These are phyloP conservation scores for Hassar affinis DNA, from an alignment of 2,113 vertebrate species.

Conservation along the genomic window DNA sequence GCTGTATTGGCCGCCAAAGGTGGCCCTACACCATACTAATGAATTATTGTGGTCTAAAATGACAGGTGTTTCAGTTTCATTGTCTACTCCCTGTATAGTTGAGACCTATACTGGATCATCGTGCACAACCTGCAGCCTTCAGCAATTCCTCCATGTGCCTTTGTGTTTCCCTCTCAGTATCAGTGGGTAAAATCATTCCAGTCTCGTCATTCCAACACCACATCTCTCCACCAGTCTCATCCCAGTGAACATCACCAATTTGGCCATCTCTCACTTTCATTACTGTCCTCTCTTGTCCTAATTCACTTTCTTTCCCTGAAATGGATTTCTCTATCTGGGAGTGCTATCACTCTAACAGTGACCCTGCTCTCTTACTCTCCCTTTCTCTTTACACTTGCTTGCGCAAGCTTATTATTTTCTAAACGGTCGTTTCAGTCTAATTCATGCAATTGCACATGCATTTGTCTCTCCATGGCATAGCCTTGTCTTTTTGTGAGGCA, in stretches of 20 bases:
- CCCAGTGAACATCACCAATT: constrained; percentile 16
- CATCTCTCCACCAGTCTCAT: constrained; percentile 11
- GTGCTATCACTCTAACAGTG: constrained; percentile 16
- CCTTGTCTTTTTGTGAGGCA: constrained; percentile 5
- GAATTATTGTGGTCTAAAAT: too few species aligned
- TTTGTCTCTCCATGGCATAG: constrained; percentile 12
- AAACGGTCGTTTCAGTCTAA: constrained; percentile 17
- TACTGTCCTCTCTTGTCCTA: constrained; percentile 29
- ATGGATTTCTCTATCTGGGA: constrained; percentile 37
- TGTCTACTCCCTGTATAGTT: too few species aligned
- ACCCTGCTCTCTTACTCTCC: neutral
- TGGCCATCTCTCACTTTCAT: constrained; percentile 27
- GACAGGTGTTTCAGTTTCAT: too few species aligned
- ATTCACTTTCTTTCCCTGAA: constrained; percentile 34
- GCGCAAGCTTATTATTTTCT: constrained; percentile 19
- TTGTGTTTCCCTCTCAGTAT: constrained; percentile 1
- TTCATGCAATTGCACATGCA: constrained; percentile 7
- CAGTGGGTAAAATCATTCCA: constrained; percentile 15
- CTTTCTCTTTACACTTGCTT: constrained; percentile 26
- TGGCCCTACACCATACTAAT: too few species aligned
- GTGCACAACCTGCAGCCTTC: constrained; percentile 1
- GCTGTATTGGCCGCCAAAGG: too few species aligned
- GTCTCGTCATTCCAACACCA: neutral
- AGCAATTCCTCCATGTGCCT: neutral
- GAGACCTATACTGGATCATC: too few species aligned